Percentiles rank a stretch among this genome's conserved stretches.
Conservation (phyloP, 1,140 invertebrate genomes). For the Ylistrum balloti region DNA sequence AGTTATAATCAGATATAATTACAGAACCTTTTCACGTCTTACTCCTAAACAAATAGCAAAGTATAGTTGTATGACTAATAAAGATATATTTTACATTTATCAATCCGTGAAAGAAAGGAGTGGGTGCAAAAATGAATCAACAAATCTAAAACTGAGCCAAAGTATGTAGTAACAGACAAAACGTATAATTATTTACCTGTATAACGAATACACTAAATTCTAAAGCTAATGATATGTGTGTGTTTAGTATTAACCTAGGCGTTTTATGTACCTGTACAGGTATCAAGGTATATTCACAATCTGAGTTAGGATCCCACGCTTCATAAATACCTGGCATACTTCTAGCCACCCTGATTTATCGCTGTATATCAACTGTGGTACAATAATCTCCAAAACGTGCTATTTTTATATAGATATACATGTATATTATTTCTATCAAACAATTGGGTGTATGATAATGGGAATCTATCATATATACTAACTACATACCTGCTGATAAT, state of each 20-base stretch:
- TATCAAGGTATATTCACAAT: not conserved
- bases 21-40: not conserved
- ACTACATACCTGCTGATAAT: slow-evolving; percentile 1
- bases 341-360: not conserved
- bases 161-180: not conserved
- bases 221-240: slow-evolving; percentile 19
- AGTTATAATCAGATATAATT: not conserved
- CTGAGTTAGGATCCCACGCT: not conserved
- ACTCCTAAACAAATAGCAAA: not conserved
- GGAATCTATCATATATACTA: not conserved
- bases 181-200: slow-evolving; percentile 13
- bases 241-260: slow-evolving; percentile 20
- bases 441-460: not conserved
- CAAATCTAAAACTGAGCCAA: not conserved
- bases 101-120: too few relatives aligned
- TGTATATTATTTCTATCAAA: not conserved
- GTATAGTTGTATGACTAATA: not conserved
- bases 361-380: not conserved
- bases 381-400: not conserved
- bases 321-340: not conserved
- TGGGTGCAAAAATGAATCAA: not conserved
- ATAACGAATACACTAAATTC: slow-evolving; percentile 20
- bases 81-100: not conserved
- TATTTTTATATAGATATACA: not conserved
- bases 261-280: not conserved